Evolutionary conservation across 2,888 invertebrate species (phyloP), one percentile per base, ranked within the genome.

Genomic region (Empis stercorea): DNA sequence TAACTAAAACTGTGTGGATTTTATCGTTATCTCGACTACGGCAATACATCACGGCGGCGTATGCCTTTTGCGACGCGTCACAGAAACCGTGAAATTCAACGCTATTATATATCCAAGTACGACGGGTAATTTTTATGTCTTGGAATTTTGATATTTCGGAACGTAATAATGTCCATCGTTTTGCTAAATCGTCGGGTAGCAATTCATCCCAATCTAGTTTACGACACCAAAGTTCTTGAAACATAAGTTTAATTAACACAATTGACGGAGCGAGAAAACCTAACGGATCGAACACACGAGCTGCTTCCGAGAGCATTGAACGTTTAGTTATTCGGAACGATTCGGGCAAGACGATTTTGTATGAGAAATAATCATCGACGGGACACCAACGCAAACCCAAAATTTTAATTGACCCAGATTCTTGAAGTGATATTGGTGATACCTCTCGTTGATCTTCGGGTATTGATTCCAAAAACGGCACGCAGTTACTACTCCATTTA

Each of bases 401-500:
- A 4, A 5, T 20, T 5, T 20, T 20, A 20, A 20, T 20, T 4
- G 20, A 20, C 20, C 4, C 20, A 20, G 20, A 5, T 4, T 20
- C 20, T 20, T 20, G 20, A 3, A 20, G 5, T 4, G 20, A 20
- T 20, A 20, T 4, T 20, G 20, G 20, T 5, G 20, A 20, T 20
- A 20, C 5, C 20, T 20, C 5, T 20, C 20, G 20, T 5, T 20
- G 3, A 20, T 20, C 20, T 20, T 20, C 20, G 3, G 20, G 5
- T 20, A 20, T 20, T 5, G 20, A 20, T 20, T 3, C 20, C 20
- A 20, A 20, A 4, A 20, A 5, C 20, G 34, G 10, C 43, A 32
- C 39, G 23, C 48, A 43, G 16, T 48, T 48, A 17, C 32, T 46
- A 13, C 39, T 49, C 48, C 42, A 48, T 42, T 48, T 48, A 2